Evolutionary conservation across 2,888 invertebrate genomes (phyloP).

Genomic region (Biston stratarius): DNA sequence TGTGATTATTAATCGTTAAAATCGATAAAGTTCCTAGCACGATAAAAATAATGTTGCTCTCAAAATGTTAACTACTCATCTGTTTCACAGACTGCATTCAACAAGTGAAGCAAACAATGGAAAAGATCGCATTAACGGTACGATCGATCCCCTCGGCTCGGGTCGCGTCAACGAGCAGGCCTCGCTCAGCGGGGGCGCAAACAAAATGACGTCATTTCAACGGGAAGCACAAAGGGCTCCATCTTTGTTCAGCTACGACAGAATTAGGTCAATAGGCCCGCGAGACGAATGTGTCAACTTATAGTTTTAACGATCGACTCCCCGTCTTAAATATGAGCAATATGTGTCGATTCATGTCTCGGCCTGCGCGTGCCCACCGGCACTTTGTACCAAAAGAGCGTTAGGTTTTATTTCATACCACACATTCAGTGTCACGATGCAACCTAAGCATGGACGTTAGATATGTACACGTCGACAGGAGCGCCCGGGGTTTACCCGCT

Average conservation of each 20-base stretch:
- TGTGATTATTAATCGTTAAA: no score
- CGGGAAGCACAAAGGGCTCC: conserved; percentile 27
- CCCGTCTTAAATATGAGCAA: neutral
- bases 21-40: no score
- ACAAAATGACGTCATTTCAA: conserved; percentile 32
- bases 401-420: neutral
- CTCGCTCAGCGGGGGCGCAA: conserved; percentile 16
- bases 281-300: conserved; percentile 10
- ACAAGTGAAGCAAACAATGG: neutral
- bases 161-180: no score
- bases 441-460: no score
- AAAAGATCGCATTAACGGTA: neutral
- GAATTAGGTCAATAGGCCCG: conserved; percentile 35
- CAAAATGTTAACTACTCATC: no score
- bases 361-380: neutral
- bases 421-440: neutral
- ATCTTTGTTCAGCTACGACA: conserved; percentile 16
- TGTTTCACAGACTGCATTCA: no score
- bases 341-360: neutral
- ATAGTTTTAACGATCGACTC: conserved; percentile 2
- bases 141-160: no score
- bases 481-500: no score
- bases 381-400: neutral
- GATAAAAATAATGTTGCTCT: no score
- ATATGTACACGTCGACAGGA: no score